Percentiles rank a stretch among this genome's conserved stretches.
phyloP scores from a whole-genome alignment of 2,888 invertebrate genomes.

The Patella caerulea region DNA sequence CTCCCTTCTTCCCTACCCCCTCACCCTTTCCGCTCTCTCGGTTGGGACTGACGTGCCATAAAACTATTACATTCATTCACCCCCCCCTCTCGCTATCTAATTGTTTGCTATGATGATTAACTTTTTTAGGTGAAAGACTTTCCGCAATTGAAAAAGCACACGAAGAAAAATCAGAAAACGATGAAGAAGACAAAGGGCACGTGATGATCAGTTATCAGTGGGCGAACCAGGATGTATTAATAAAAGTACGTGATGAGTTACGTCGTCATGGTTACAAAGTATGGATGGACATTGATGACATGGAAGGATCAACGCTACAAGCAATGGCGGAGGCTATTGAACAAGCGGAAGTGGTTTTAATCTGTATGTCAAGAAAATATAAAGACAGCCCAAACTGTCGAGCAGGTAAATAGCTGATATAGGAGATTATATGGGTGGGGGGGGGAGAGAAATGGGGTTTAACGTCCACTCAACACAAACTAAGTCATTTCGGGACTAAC shows the following conservation, averaged over 20 bases:
- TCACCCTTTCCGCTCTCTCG: no score
- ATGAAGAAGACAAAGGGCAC: conserved; percentile 38
- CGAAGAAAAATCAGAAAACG: not conserved
- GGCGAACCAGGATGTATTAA: conserved; percentile 42
- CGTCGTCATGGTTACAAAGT: conserved; percentile 59
- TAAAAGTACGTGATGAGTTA: not conserved
- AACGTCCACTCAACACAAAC: no score
- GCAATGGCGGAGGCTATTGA: conserved; percentile 69
- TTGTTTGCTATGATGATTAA: no score
- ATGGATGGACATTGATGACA: conserved; percentile 69
- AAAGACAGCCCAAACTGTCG: conserved; percentile 68
- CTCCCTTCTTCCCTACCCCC: no score
- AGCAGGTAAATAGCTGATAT: conserved; percentile 50
- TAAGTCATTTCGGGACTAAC: no score
- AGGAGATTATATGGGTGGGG: no score
- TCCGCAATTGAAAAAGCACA: not conserved
- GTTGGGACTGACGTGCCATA: no score
- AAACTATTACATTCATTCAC: no score
- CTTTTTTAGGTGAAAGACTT: not conserved
- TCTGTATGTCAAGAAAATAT: conserved; percentile 69
- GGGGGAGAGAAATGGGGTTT: no score
- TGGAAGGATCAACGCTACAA: conserved; percentile 66
- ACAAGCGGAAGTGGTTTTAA: conserved; percentile 62
- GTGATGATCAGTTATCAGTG: conserved; percentile 63
- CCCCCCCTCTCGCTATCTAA: no score